Base-by-base conservation (phyloP, 2,113 vertebrate species). In the Trogon surrucura region DNA sequence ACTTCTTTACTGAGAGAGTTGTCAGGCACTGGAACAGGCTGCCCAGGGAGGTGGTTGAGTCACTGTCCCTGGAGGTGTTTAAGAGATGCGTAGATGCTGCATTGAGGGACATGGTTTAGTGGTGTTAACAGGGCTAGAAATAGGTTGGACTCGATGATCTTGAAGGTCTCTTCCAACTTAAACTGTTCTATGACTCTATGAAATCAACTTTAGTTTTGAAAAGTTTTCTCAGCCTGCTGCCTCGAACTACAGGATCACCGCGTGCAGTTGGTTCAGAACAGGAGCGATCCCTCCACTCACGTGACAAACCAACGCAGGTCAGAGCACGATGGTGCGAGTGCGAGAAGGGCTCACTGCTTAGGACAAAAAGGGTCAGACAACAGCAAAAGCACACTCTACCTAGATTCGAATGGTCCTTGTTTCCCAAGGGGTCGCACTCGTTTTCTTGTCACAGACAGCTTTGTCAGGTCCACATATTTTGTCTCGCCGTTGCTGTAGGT, bases 351-450 rank as follows among this genome's bases (percentile, higher is more conserved):
- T 81, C 50, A 21, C 21, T 44, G 29, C 19, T 50, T 5, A 44
- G 34, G 13, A 64, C 61, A 88, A 30, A 67, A 77, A 58, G 22
- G 23, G 36, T 27, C 61, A 81, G 80, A 71, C 15, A 86, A 48
- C 0, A 80, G 41, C 10, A 47, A 90, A 47, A 41, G 32, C 4
- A 44, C 30, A 65, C 34, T 96, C 93, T 88, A 99, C 99, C 99
- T 99, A 57, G 99, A 99, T 79, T 99, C 99, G 15, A 98, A 99
- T 0, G 98, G 98, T 26, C 98, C 99, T 95, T 99, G 99, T 91
- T 98, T 99, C 91, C 99, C 98, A 29, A 98, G 82, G 8, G 99
- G 99, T 11, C 99, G 97, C 8, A 99, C 99, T 73, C 97, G 97
- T 91, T 99, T 99, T 88, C 96, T 98, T 1, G 98, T 99, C 67